A percentile compares a stretch with the other conserved stretches of the same genome.
Evolutionary conservation across 2,113 vertebrate species (phyloP).

Genomic region (Proteles cristata): DNA sequence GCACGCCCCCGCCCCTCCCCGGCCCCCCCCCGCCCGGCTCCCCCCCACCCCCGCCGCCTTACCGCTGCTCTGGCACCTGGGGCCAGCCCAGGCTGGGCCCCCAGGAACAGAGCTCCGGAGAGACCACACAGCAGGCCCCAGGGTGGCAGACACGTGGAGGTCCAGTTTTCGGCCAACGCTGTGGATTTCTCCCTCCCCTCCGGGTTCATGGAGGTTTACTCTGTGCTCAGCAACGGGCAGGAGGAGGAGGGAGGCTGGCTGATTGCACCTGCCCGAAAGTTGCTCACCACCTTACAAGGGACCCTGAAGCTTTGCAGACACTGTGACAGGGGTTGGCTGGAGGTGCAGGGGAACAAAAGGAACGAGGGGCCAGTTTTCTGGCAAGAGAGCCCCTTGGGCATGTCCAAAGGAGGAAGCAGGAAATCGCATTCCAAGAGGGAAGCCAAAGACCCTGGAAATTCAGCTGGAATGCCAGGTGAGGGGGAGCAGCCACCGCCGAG

Average conservation of each 20-base stretch:
- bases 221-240: neutral
- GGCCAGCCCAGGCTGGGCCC: neutral
- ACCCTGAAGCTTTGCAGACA: neutral
- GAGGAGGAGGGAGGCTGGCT: neutral
- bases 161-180: neutral
- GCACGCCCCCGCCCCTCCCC: neutral
- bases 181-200: too few relatives aligned
- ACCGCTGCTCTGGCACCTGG: neutral
- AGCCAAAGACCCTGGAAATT: neutral
- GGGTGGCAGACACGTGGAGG: accelerated
- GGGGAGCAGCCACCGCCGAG: too few relatives aligned
- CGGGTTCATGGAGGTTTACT: neutral
- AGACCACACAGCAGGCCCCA: neutral
- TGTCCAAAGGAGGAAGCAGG: neutral
- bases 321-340: neutral
- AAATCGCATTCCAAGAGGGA: neutral
- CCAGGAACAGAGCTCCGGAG: neutral
- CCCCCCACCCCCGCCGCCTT: neutral
- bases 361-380: neutral
- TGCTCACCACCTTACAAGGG: neutral
- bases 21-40: too few relatives aligned
- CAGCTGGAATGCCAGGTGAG: neutral
- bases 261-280: too few relatives aligned
- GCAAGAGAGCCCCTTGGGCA: neutral
- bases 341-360: neutral